Base-by-base conservation (phyloP, 2,888 invertebrate species). In the Chydorus sphaericus region DNA sequence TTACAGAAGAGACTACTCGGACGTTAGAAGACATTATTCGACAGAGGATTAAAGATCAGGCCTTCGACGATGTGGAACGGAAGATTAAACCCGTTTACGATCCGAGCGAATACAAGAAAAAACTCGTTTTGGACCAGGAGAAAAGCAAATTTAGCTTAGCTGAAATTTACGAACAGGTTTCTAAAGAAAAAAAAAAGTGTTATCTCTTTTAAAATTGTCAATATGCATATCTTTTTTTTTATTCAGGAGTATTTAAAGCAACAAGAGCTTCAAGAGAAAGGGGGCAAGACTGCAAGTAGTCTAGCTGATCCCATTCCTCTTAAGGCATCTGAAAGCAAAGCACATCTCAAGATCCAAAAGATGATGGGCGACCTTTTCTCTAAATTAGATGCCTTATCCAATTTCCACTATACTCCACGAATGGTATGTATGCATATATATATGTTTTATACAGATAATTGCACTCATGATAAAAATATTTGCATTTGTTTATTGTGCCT, bases 371-470 rank as follows among this genome's bases (percentile, higher is more conserved):
- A 76, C 1, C 68, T 98, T 5, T 93, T 96, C 66, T 68, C 76
- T 1, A 86, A 94, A 69, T 73, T 98, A 38, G 93, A 97, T 71
- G 88, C 94, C 0, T 73, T 98, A 14, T 85, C 86, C 1, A 93
- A 97, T 69, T 94, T 85, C 70, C 89, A 94, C 69, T 97, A 86
- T 66, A 92, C 92, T 48, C 96, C 97, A 0, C 88, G 83, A 73
- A 78, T 81, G 57, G 79, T 79, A 68, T 68, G 6, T 28, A 53
- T 3, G 23, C 14, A 16, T 3, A 18, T 18, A 18, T 14, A 10
- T 11, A 48, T 18, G 8, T 16, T n/a, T n/a, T 51, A 51, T 16
- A 37, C 5, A 4, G 4, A 3, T 26, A 31, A 26, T 11, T 38
- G 6, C 30, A n/a, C 38, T 52, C 18, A 31, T 38, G 36, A 28